phyloP scores from a whole-genome alignment of 2,888 invertebrate genomes.

The Habrosyne pyritoides region DNA sequence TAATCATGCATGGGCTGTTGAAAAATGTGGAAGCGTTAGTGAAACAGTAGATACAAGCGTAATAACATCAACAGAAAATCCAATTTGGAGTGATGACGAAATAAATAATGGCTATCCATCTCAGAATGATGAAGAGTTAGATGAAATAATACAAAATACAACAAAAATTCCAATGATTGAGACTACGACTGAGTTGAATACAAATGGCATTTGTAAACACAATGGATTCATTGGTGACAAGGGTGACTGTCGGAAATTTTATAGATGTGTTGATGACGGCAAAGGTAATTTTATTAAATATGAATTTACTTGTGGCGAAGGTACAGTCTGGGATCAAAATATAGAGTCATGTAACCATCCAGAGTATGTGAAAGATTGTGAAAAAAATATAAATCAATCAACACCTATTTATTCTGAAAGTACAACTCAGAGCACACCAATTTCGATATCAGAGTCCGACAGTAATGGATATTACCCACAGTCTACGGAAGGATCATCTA shows the following conservation, averaged over 20 bases:
- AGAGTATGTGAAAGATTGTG: slow-evolving; percentile 75
- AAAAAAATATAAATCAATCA: slow-evolving; percentile 11
- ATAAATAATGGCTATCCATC: slow-evolving; percentile 23
- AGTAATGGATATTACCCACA: neutral
- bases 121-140: slow-evolving; percentile 10
- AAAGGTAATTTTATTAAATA: slow-evolving; percentile 85
- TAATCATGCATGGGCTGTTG: slow-evolving; percentile 79
- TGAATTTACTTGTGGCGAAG: slow-evolving; percentile 89
- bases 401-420: slow-evolving; percentile 13
- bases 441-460: neutral
- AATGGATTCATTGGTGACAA: slow-evolving; percentile 88
- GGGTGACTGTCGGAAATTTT: slow-evolving; percentile 89
- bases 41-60: slow-evolving; percentile 21
- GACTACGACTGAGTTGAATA: slow-evolving; percentile 22
- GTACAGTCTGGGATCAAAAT: slow-evolving; percentile 90
- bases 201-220: slow-evolving; percentile 34
- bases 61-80: slow-evolving; percentile 26
- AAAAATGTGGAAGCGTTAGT: slow-evolving; percentile 39
- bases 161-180: slow-evolving; percentile 20
- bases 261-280: slow-evolving; percentile 88
- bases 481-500: neutral
- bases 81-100: slow-evolving; percentile 20
- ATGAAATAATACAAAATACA: slow-evolving; percentile 10
- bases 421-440: slow-evolving; percentile 8
- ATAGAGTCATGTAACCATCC: slow-evolving; percentile 88